A percentile compares a stretch with the other conserved stretches of the same genome.
These are phyloP conservation scores for Perizoma affinitatum DNA, from an alignment of 2,888 invertebrate species.

Conservation along the genomic window DNA sequence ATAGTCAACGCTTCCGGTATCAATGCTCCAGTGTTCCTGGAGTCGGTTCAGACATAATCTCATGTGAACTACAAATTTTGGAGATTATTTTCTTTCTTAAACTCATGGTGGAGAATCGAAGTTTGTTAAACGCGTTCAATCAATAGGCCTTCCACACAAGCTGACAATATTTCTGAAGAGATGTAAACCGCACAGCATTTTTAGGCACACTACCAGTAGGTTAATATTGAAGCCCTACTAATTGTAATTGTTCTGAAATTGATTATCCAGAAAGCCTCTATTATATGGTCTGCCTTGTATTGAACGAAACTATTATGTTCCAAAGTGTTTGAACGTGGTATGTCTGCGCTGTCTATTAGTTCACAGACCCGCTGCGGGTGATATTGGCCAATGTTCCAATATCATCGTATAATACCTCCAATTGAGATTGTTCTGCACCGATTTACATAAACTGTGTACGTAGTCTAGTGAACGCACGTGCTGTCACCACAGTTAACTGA, in stretches of 20 bases:
- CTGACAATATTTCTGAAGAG: too few relatives aligned
- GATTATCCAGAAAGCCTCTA: too few relatives aligned
- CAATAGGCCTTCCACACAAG: too few relatives aligned
- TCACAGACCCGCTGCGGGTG: conserved; percentile 37
- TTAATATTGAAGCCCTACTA: too few relatives aligned
- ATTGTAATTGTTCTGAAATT: too few relatives aligned
- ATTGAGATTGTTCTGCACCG: conserved; percentile 56
- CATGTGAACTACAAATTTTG: too few relatives aligned
- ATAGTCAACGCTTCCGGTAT: neutral
- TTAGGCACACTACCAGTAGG: too few relatives aligned
- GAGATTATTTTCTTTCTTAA: too few relatives aligned
- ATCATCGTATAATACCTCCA: conserved; percentile 55
- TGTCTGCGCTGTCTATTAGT: conserved; percentile 52
- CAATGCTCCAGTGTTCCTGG: conserved; percentile 1
- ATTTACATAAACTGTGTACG: conserved; percentile 66
- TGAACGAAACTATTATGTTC: conserved; percentile 1
- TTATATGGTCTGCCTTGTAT: neutral
- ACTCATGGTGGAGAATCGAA: too few relatives aligned
- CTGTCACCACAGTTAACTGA: conserved; percentile 19
- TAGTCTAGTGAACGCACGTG: conserved; percentile 45
- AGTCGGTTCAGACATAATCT: neutral
- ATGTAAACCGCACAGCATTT: too few relatives aligned
- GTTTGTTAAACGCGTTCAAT: too few relatives aligned
- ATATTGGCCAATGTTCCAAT: conserved; percentile 48
- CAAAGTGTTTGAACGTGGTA: too few relatives aligned